Evolutionary conservation across 1,140 invertebrate genomes (phyloP), one percentile per base, ranked within the genome.

Genomic region (Trichomalopsis sarcophagae): DNA sequence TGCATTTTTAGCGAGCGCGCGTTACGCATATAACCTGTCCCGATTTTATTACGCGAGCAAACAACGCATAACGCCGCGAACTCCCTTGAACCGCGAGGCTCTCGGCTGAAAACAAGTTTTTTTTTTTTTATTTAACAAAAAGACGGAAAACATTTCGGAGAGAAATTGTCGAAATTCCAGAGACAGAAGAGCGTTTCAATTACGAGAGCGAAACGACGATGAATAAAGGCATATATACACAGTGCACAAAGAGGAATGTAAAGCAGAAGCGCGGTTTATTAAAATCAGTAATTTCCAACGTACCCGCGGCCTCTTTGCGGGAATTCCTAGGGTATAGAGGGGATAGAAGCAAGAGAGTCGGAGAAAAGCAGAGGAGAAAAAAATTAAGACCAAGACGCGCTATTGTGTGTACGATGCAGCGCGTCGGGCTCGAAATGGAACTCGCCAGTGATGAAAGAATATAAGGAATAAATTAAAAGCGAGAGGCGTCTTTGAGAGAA

Each of bases 221-320:
- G n/a, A 27, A 69, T 14, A 69, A 69, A 68, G 27, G 14, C 68
- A 13, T 2, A n/a, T 2, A n/a, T 2, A 33, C 5, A 17, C 1
- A 21, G 36, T 36, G 10, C 27, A 40, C 36, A 17, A 75, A n/a
- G 21, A 40, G 17, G 9, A 62, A 55, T 44, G 36, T 7, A 40
- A 44, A 44, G 10, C 13, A 73, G 23, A 75, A 17, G 44, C 10
- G 23, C 33, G 71, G 50, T 75, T 74, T 82, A 75, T 74, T 82
- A 62, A 82, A 78, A 62, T 78, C 76, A 78, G 81, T 62, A 82
- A 82, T 82, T 75, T 75, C 73, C 13, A 75, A 75, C 71, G 40
- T 75, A 75, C 69, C 47, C 23, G 9, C 27, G n/a, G 40, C n/a
- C 4, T 44, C 80, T 81, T 71, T 73, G 68, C 27, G 30, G 14